phyloP scores from a whole-genome alignment of 2,113 vertebrate genomes.

The Butorides virescens region DNA sequence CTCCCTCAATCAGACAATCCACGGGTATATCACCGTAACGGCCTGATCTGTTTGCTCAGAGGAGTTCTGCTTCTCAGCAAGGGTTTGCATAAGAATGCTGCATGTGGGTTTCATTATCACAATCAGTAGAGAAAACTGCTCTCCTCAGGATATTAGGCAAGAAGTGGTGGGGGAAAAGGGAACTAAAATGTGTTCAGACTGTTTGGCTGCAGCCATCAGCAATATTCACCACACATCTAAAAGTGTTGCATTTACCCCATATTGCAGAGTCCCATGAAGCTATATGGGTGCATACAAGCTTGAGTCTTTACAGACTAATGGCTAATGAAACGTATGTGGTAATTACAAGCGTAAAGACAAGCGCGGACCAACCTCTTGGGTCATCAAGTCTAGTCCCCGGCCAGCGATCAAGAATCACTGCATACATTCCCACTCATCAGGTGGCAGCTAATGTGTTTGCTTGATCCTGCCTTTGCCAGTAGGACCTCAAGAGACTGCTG shows the following conservation, averaged over 20 bases:
- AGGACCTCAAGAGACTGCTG: not conserved
- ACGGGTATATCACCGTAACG: not conserved
- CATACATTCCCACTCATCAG: not conserved
- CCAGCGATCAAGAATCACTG: not conserved
- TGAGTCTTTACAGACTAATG: not conserved
- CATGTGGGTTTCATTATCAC: not conserved
- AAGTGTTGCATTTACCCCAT: not conserved
- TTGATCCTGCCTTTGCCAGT: not conserved
- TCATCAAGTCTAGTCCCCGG: not conserved
- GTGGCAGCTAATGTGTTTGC: rapidly evolving
- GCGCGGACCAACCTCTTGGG: rapidly evolving
- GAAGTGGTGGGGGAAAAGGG: slow-evolving; percentile 53
- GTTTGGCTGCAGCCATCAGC: slow-evolving; percentile 39
- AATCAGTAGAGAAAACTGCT: slow-evolving; percentile 17
- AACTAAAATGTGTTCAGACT: slow-evolving; percentile 56
- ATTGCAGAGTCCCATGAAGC: not conserved
- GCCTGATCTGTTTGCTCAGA: not conserved
- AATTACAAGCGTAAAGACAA: not conserved
- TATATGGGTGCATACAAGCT: not conserved
- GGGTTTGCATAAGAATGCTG: not conserved
- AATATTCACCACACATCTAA: not conserved
- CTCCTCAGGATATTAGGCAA: slow-evolving; percentile 71
- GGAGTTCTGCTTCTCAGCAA: not conserved
- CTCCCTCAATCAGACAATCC: not conserved
- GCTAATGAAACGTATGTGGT: not conserved